phyloP scores from a whole-genome alignment of 2,888 invertebrate species.

The Pristionchus japonicus region DNA sequence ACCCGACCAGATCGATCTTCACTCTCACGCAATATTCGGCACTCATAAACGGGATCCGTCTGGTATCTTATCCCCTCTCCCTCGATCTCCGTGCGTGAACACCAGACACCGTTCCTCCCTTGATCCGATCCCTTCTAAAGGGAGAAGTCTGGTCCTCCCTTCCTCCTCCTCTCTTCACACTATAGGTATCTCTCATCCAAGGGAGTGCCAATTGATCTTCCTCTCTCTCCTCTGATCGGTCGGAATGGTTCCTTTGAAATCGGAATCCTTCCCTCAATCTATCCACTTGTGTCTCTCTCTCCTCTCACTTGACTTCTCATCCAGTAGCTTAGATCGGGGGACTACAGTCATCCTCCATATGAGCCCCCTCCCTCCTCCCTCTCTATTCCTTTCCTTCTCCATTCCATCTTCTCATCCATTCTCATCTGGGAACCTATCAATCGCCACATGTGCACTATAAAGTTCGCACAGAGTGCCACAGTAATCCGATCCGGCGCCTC shows the following conservation, averaged over 20 bases:
- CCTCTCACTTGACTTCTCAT: slow-evolving; percentile 23
- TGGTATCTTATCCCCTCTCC: neutral
- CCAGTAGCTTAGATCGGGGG: neutral
- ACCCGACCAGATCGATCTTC: neutral
- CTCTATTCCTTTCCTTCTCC: neutral
- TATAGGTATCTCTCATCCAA: slow-evolving; percentile 16
- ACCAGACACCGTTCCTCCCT: neutral
- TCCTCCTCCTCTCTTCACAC: slow-evolving; percentile 19
- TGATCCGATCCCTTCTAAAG: neutral
- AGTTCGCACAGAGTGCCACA: neutral
- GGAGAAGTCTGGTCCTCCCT: slow-evolving; percentile 36
- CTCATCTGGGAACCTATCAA: slow-evolving; percentile 41
- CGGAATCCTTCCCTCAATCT: neutral
- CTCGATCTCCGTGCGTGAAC: neutral
- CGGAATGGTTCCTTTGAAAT: slow-evolving; percentile 45
- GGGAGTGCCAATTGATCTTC: slow-evolving; percentile 40
- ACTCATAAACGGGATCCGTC: neutral
- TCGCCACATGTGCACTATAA: slow-evolving; percentile 26
- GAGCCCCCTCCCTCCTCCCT: neutral
- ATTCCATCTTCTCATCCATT: slow-evolving; percentile 5
- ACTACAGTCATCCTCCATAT: slow-evolving; percentile 29
- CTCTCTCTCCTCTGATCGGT: slow-evolving; percentile 8
- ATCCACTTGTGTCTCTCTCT: slow-evolving; percentile 31
- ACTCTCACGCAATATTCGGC: neutral
- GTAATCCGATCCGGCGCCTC: slow-evolving; percentile 15